Base-by-base conservation (phyloP, 2,797 vertebrate genomes). In the Poeciliopsis gracilis region DNA sequence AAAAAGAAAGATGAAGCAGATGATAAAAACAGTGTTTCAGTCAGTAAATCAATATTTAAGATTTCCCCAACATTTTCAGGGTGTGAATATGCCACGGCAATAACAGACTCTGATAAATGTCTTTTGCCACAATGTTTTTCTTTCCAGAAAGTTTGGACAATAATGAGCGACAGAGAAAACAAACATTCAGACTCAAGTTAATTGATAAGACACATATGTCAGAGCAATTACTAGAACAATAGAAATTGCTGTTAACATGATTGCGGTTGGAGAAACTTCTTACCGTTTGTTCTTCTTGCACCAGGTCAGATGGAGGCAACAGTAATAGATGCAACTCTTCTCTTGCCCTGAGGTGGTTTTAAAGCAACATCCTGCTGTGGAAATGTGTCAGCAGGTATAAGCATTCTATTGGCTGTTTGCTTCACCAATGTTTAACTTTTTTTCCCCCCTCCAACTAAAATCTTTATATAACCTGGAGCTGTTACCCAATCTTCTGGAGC, bases 401-500 rank as follows among this genome's bases (percentile, higher is more conserved):
- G 75, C 74, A 86, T 92, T 86, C 94, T 89, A 98, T 97, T 98
- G 97, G 97, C 93, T 95, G 91, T 33, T 87, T 73, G 87, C 93
- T 91, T 91, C 94, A 96, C 96, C 96, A 95, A 95, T 96, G 95
- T 97, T 96, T 72, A 61, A 81, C 82, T 28, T 71, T 72, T 69
- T 84, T 67, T 45, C 16, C 75, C 23, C 30, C 75, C 23, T n/a
- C 2, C 15, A 28, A 38, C 23, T n/a, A 57, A 72, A 9, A 33
- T 8, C 49, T 45, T 53, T 61, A 61, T n/a, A 16, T 33, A 77
- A 72, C 36, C 51, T 30, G 28, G 4, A 5, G 2, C 28, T 0
- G 16, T 77, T 77, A 18, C 69, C 5, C 30, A 66, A 75, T 76
- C 45, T 10, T 36, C 11, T 57, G 33, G 16, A 74, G 83, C 30